Base-by-base conservation (phyloP, 2,797 vertebrate genomes). In the Percopsis omiscomaycus region DNA sequence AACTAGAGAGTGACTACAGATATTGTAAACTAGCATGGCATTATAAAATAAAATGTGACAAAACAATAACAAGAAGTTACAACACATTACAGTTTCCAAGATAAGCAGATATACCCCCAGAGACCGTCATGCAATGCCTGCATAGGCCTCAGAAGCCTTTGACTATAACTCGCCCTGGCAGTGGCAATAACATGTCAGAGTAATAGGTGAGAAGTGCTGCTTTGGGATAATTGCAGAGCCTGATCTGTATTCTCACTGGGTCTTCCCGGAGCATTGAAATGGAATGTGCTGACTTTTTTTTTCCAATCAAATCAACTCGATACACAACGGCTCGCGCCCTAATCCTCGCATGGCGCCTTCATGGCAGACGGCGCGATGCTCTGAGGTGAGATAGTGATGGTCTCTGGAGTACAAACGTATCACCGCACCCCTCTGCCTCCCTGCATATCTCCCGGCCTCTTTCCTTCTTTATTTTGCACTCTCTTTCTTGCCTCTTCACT, bases 261-360 rank as follows among this genome's bases (percentile, higher is more conserved):
- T 64, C 47, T 62, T 56, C 46, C 47, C 15, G 56, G 29, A 54
- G 60, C 29, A 52, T 48, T 48, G 14, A 46, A 53, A 55, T 16
- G 0, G 15, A 62, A 61, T 67, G 45, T 65, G 64, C 54, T 71
- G 81, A 74, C 68, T 5, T 14, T 44, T 59, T 71, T 69, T 73
- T 73, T 78, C 68, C 51, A 73, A 72, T 69, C 61, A 68, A 60
- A 75, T 80, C 65, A 78, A 52, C 50, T 68, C 47, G 55, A 70
- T 66, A 69, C 73, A 63, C 51, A 74, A 61, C 55, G 27, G n/a
- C 12, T 37, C 59, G 49, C 68, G 60, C 53, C 28, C 55, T 66
- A 79, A 77, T 74, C 62, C 45, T 55, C 68, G 37, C 48, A 28
- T 54, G 50, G 29, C 46, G 63, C 49, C 45, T 72, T 66, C 11